phyloP scores from a whole-genome alignment of 2,797 vertebrate species.

The Sebastes diploproa region DNA sequence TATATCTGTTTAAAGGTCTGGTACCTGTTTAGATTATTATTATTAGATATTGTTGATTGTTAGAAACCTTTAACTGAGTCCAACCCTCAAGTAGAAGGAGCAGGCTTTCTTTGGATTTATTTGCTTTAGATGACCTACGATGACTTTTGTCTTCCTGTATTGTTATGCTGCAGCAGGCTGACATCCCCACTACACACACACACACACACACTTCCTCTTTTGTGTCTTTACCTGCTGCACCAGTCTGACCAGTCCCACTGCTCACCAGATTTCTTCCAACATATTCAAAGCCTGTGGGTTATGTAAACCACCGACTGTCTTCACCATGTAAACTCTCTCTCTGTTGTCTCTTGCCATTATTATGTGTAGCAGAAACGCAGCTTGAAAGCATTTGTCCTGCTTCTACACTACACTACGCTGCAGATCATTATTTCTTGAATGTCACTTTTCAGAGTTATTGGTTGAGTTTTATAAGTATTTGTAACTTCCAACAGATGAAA shows the following conservation, averaged over 20 bases:
- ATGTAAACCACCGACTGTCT: background rate
- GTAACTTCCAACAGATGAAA: background rate
- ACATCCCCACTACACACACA: background rate
- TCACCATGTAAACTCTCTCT: background rate
- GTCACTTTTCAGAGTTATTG: background rate
- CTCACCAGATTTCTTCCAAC: background rate
- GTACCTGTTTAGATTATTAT: background rate
- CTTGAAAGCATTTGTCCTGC: background rate
- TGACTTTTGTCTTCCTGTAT: background rate
- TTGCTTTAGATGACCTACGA: background rate
- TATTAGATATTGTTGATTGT: background rate
- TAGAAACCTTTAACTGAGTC: background rate
- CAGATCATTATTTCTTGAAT: background rate
- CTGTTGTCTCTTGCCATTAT: background rate
- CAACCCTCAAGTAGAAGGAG: background rate
- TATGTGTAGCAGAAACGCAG: background rate
- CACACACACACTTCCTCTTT: background rate
- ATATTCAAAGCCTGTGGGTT: conserved; percentile 12
- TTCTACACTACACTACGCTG: background rate
- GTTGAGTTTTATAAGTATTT: background rate
- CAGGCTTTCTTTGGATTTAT: background rate
- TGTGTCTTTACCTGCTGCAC: background rate
- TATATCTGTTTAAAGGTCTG: background rate
- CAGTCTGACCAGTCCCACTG: conserved; percentile 5
- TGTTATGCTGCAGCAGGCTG: background rate